Base-by-base conservation (phyloP, 2,113 vertebrate species). In the Bubo bubo region DNA sequence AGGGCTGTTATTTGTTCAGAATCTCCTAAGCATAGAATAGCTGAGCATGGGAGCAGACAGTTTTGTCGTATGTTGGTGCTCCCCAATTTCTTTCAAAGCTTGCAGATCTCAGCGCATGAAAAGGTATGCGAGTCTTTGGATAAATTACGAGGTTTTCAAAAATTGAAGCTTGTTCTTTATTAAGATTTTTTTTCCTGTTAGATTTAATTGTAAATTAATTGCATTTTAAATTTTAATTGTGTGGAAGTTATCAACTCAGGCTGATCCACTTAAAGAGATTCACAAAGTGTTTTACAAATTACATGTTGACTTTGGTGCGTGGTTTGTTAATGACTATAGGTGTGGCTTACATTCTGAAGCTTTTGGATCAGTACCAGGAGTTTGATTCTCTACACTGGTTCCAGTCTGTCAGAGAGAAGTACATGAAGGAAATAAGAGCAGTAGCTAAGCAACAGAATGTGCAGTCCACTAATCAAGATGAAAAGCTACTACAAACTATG, bases 321-420 rank as follows among this genome's bases (percentile, higher is more conserved):
- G 77, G 8, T 66, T 94, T 98, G 82, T 96, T 93, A 14, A 86
- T 93, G 60, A n/a, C 94, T 94, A 4, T 68, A 99, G 99, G 99
- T 88, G 99, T 99, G 95, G 99, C 99, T 24, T 99, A 99, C 97
- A 99, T 99, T 77, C 97, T 99, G 86, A 99, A 99, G 98, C 99
- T 99, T 94, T 98, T 99, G 98, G 99, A 99, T 98, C 99, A 99
- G 96, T 99, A 99, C 88, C 99, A 99, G 98, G 99, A 99, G 97
- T 99, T 99, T 95, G 99, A 99, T 96, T 99, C 99, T 3, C 98
- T 99, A 94, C 99, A 99, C 98, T 99, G 99, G 99, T 99, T 99
- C 98, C 99, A 99, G 97, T 99, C 99, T 15, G 99, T 99, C 67
- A 97, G 99, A 97, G 99, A 99, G 74, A 99, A 99, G 95, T 99